Conservation (phyloP, 1,140 invertebrate species). For the Rhopalosiphum maidis region DNA sequence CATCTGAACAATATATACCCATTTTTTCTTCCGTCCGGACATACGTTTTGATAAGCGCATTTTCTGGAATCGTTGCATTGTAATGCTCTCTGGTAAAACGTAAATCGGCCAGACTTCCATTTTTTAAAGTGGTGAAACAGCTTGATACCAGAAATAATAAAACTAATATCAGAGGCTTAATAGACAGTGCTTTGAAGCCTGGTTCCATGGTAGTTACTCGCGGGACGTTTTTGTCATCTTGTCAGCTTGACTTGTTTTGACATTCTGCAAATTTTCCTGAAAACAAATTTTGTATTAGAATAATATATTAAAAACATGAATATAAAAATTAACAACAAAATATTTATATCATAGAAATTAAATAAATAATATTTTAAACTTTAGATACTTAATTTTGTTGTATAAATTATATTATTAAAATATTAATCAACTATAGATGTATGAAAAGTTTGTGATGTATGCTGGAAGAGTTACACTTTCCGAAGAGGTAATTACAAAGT, state of each 20-base stretch:
- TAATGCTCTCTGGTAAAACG: conserved; percentile 79
- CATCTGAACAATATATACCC: conserved; percentile 71
- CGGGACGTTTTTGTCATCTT: conserved; percentile 33
- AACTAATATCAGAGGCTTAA: conserved; percentile 31
- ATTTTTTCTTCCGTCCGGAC: conserved; percentile 72
- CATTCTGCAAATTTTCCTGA: conserved; percentile 16
- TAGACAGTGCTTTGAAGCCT: background rate
- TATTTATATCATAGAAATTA: background rate
- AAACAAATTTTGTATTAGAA: background rate
- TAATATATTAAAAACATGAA: background rate
- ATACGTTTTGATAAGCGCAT: conserved; percentile 86
- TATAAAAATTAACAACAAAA: background rate
- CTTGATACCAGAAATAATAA: conserved; percentile 16
- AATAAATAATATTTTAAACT: background rate
- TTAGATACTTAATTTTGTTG: background rate
- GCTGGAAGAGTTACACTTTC: background rate
- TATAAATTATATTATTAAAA: background rate
- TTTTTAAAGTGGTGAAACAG: background rate
- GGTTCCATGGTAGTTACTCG: conserved; percentile 13
- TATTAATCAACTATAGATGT: conserved; percentile 3
- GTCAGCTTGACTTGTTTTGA: background rate
- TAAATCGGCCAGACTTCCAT: conserved; percentile 62
- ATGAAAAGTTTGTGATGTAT: background rate
- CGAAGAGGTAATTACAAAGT: background rate
- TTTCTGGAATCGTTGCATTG: conserved; percentile 92